These are phyloP conservation scores for Gnathonemus longibarbis DNA, from an alignment of 2,113 vertebrate genomes.

Conservation along the genomic window DNA sequence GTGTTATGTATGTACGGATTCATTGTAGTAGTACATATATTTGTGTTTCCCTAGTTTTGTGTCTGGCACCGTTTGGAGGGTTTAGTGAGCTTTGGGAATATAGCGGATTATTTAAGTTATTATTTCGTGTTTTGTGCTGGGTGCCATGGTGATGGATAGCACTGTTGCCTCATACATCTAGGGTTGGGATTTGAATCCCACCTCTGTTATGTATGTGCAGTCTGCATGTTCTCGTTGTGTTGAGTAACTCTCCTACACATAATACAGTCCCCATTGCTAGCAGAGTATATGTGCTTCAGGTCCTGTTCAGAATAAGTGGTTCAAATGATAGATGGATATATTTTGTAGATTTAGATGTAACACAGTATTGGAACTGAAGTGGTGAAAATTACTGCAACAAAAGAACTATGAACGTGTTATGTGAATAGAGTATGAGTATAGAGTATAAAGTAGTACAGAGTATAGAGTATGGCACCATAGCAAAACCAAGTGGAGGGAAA, in stretches of 20 bases:
- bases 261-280: background rate
- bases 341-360: background rate
- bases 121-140: background rate
- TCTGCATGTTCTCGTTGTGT: background rate
- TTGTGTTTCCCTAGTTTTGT: background rate
- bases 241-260: background rate
- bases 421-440: background rate
- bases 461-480: background rate
- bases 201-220: background rate
- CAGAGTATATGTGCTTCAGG: background rate
- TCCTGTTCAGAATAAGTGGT: background rate
- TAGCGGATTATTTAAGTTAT: background rate
- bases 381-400: background rate
- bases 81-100: background rate
- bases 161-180: background rate
- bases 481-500: background rate
- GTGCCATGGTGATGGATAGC: background rate
- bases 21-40: background rate
- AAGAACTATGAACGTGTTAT: background rate
- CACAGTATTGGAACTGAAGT: background rate
- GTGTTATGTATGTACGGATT: background rate
- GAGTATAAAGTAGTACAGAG: no score
- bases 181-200: background rate
- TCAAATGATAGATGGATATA: background rate
- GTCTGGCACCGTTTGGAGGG: background rate